Conservation (phyloP, 2,113 vertebrate genomes). For the Sardina pilchardus region DNA sequence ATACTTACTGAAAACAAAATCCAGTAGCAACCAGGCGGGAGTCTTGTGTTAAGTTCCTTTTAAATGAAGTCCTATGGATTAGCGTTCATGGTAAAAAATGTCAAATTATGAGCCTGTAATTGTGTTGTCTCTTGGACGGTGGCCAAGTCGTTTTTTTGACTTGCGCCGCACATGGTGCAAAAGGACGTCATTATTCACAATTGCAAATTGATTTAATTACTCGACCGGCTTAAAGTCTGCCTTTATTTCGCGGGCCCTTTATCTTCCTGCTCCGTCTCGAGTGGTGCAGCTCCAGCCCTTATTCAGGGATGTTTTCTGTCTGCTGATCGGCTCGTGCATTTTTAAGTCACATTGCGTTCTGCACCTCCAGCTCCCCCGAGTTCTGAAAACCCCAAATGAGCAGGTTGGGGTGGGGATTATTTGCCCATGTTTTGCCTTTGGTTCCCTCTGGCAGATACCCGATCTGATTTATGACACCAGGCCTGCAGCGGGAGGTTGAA, state of each 20-base stretch:
- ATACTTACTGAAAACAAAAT: background rate
- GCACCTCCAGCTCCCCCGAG: conserved; percentile 26
- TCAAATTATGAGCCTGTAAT: conserved; percentile 24
- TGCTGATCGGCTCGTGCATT: background rate
- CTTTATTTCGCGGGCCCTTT: conserved; percentile 8
- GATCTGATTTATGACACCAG: conserved; percentile 40
- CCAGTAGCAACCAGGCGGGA: background rate
- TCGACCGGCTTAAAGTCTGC: background rate
- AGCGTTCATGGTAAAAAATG: background rate
- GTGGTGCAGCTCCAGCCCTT: background rate
- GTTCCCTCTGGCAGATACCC: conserved; percentile 28
- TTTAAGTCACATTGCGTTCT: conserved; percentile 19
- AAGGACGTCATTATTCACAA: background rate
- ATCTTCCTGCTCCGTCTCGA: background rate
- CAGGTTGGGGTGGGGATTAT: conserved; percentile 17
- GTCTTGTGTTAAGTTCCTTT: background rate
- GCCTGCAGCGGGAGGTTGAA: conserved; percentile 31
- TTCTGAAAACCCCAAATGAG: conserved; percentile 37
- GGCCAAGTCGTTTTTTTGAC: background rate
- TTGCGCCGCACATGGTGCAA: background rate
- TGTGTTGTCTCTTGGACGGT: background rate
- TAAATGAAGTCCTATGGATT: background rate
- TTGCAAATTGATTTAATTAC: conserved; percentile 27
- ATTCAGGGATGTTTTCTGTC: background rate
- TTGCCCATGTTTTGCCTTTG: conserved; percentile 36